Evolutionary conservation across 2,797 vertebrate species (phyloP), one percentile per base, ranked within the genome.

Genomic region (Erethizon dorsatum): DNA sequence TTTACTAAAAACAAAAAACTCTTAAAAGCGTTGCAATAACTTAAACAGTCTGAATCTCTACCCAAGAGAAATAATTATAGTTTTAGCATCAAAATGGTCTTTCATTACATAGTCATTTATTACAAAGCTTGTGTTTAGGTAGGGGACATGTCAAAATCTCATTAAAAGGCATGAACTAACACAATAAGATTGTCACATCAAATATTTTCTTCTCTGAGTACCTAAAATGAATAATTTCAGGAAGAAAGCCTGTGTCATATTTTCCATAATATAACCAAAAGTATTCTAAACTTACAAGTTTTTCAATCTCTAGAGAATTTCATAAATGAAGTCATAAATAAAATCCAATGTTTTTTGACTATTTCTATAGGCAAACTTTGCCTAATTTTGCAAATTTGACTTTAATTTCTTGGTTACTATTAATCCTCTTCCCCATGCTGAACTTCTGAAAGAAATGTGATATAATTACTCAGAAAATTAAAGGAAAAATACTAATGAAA

Each of bases 161-260:
- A 88, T 96, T 94, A 94, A 96, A 97, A 97, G 88, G 56, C 75
- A 94, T 94, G 89, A 91, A 82, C 50, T 91, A 94, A 83, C 54
- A 78, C 41, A 91, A 69, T 63, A 92, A 83, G 56, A 90, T n/a
- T 86, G 88, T 95, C 90, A 91, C 37, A 80, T 91, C 91, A 88
- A 63, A 92, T 86, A 95, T 56, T 82, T 59, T 93, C 15, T 88
- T 45, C 22, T 90, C 56, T 59, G 52, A 96, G 22, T 52, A 79
- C 24, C 1, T 12, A 83, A 92, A 96, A 83, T 83, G 56, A 97
- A 52, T 83, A 80, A 92, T 73, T 85, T 97, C 67, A 91, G 82
- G 65, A 63, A 90, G 54, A 91, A 95, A 77, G 12, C 41, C 45
- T 61, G n/a, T 61, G n/a, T 88, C 86, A 73, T 45, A 52, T 85